Evolutionary conservation across 1,140 invertebrate genomes (phyloP).

Genomic region (Panagrolaimus sp.): DNA sequence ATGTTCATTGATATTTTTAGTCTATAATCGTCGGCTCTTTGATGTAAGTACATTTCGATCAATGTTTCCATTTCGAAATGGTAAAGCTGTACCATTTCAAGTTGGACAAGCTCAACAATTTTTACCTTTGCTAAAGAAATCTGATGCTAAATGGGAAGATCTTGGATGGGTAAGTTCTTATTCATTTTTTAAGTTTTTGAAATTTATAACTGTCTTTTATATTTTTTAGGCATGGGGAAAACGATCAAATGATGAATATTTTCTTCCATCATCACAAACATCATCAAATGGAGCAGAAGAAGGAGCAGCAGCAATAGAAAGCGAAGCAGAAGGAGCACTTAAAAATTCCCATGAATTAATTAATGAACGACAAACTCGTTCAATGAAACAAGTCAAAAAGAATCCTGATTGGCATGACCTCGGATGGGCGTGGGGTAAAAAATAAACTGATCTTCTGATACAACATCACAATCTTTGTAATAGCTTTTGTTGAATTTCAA

Average conservation of each 20-base stretch:
- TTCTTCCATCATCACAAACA: too few species aligned
- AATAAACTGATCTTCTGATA: neutral
- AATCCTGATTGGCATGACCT: slow-evolving; percentile 46
- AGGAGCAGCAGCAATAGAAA: neutral
- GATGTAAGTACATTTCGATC: neutral
- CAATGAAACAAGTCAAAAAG: slow-evolving; percentile 31
- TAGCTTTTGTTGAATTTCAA: too few species aligned
- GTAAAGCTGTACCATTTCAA: neutral
- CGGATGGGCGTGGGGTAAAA: slow-evolving; percentile 46
- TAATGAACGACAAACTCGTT: neutral
- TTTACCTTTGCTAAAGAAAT: neutral
- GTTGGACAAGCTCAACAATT: neutral
- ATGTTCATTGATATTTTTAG: neutral
- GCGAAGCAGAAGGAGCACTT: neutral
- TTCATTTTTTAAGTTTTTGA: too few species aligned
- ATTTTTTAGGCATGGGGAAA: neutral
- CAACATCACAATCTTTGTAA: too few species aligned
- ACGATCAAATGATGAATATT: neutral
- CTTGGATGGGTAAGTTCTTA: neutral
- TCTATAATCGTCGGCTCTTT: neutral
- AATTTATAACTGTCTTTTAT: too few species aligned
- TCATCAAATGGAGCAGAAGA: neutral
- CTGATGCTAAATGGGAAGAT: neutral
- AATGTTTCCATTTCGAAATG: neutral
- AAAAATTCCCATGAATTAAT: neutral